These are phyloP conservation scores for Empidonax traillii DNA, from an alignment of 2,113 vertebrate species.

Conservation along the genomic window DNA sequence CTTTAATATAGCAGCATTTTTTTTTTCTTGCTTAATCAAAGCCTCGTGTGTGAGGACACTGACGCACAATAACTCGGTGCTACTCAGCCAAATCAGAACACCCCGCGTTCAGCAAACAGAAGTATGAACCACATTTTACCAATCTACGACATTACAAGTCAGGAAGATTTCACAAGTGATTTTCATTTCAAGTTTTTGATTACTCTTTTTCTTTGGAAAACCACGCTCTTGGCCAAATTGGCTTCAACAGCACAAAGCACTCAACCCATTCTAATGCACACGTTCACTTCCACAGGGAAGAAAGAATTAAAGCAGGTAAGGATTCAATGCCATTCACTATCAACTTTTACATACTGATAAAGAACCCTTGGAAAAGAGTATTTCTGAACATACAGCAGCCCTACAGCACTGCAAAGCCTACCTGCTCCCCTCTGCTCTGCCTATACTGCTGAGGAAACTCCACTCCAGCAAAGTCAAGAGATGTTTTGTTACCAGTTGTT, in stretches of 20 bases:
- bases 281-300: rapidly evolving
- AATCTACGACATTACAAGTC: background rate
- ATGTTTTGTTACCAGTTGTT: background rate
- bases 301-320: background rate
- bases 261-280: background rate
- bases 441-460: background rate
- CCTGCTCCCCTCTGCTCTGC: background rate
- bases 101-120: background rate
- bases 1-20: background rate
- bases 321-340: background rate
- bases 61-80: background rate
- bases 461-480: background rate
- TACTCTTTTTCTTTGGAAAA: background rate
- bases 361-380: background rate
- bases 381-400: background rate
- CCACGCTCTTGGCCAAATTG: background rate
- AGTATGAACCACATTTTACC: conserved; percentile 19
- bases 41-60: conserved; percentile 38
- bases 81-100: conserved; percentile 53
- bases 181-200: conserved; percentile 9
- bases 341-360: background rate
- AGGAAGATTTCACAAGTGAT: conserved; percentile 20
- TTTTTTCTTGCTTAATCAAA: conserved; percentile 32
- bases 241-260: background rate
- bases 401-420: background rate